These are phyloP conservation scores for Sphaerophoria taeniata DNA, from an alignment of 2,888 invertebrate genomes.

Conservation along the genomic window DNA sequence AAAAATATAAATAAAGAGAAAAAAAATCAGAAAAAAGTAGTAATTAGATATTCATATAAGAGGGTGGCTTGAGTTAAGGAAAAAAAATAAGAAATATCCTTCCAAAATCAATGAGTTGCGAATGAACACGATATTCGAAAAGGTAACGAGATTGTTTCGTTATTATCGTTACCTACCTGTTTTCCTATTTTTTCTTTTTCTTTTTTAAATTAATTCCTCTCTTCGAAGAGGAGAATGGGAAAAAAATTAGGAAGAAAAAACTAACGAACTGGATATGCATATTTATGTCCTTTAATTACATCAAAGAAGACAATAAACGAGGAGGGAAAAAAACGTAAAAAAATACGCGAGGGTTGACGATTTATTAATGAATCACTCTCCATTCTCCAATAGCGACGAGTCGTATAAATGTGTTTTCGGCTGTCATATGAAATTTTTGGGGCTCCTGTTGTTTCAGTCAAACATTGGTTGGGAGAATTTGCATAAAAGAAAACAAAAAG, in stretches of 20 bases:
- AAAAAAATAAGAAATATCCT: not conserved
- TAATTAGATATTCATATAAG: slow-evolving; percentile 72
- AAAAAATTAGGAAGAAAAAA: slow-evolving; percentile 22
- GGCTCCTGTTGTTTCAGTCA: slow-evolving; percentile 9
- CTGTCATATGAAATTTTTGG: slow-evolving; percentile 37
- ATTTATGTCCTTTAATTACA: slow-evolving; percentile 72
- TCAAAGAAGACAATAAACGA: slow-evolving; percentile 42
- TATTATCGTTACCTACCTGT: slow-evolving; percentile 15
- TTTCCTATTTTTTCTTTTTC: not conserved
- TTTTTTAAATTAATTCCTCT: slow-evolving; percentile 35
- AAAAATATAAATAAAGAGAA: slow-evolving; percentile 34
- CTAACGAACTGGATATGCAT: slow-evolving; percentile 60
- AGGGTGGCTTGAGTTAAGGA: slow-evolving; percentile 37
- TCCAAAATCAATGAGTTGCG: slow-evolving; percentile 59
- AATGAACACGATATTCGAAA: slow-evolving; percentile 63
- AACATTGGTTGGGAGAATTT: slow-evolving; percentile 15
- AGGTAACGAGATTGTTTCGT: slow-evolving; percentile 28
- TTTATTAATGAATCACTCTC: slow-evolving; percentile 39
- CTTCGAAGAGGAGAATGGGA: slow-evolving; percentile 19
- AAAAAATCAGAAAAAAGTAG: slow-evolving; percentile 42
- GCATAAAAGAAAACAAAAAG: slow-evolving; percentile 25
- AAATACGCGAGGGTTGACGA: slow-evolving; percentile 30
- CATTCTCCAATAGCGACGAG: slow-evolving; percentile 25
- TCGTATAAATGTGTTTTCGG: slow-evolving; percentile 35
- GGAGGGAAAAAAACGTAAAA: slow-evolving; percentile 12